Evolutionary conservation across 2,113 vertebrate species (phyloP).

Genomic region (Cnemophilus loriae): DNA sequence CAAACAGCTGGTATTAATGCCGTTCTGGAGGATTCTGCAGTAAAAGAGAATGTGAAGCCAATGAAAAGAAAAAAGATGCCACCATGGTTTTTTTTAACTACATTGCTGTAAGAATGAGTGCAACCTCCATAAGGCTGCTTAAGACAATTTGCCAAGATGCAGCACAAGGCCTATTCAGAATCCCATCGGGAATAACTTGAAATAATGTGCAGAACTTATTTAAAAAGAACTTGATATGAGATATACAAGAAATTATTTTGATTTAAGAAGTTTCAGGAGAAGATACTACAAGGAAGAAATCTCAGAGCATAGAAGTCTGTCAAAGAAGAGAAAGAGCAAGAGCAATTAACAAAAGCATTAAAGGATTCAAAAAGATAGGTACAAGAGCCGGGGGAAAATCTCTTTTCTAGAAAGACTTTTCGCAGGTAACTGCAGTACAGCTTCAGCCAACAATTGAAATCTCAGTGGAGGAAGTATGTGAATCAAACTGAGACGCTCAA

Average conservation of each 20-base stretch:
- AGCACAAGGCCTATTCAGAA: not conserved
- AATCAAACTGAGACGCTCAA: slow-evolving; percentile 27
- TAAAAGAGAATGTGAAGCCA: not conserved
- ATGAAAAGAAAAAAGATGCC: not conserved
- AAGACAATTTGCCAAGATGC: not conserved
- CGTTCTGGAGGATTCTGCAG: not conserved
- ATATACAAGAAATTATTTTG: not conserved
- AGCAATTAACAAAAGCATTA: not conserved
- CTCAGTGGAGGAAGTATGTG: slow-evolving; percentile 50
- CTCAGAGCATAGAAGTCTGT: not conserved
- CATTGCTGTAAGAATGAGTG: not conserved
- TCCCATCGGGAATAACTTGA: not conserved
- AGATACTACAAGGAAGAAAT: not conserved
- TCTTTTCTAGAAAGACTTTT: slow-evolving; percentile 22
- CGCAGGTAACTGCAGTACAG: slow-evolving; percentile 8
- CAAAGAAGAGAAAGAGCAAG: not conserved
- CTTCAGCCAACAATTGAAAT: slow-evolving; percentile 30
- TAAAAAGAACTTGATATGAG: not conserved
- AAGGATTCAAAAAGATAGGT: not conserved
- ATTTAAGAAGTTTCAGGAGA: not conserved
- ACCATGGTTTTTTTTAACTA: not conserved
- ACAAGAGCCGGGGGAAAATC: not conserved
- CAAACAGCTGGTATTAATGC: not conserved
- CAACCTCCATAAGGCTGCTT: not conserved
- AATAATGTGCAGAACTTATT: not conserved